Conservation (phyloP, 2,797 vertebrate species). For the Phyllotis vaccarum region DNA sequence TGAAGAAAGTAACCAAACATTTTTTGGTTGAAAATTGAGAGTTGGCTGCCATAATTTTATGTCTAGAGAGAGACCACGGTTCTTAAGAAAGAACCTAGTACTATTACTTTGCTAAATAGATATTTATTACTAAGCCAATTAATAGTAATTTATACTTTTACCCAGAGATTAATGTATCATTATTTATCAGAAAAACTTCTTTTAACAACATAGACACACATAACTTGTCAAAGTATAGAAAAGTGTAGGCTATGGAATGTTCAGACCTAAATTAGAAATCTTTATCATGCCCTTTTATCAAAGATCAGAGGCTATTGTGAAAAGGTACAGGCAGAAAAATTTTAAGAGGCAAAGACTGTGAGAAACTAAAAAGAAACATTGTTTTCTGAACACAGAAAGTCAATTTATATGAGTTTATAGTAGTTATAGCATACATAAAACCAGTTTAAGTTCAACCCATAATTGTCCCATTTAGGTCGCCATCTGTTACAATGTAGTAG, state of each 20-base stretch:
- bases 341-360: not conserved
- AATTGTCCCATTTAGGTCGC: too few species aligned
- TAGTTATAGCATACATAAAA: not conserved
- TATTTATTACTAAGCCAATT: not conserved
- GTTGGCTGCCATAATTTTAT: not conserved
- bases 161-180: not conserved
- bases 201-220: not conserved
- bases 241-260: not conserved
- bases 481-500: too few species aligned
- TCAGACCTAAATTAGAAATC: not conserved
- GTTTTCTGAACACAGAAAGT: not conserved
- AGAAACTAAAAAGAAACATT: not conserved
- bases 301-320: too few species aligned
- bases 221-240: not conserved
- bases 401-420: not conserved
- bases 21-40: not conserved
- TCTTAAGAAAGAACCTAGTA: not conserved
- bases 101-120: not conserved
- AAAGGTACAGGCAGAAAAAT: too few species aligned
- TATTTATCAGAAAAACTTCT: not conserved
- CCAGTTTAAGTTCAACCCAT: not conserved
- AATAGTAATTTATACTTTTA: not conserved
- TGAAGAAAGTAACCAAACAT: too few species aligned
- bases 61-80: not conserved
- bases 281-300: not conserved